A percentile compares a stretch with the other conserved stretches of the same genome.
phyloP scores from a whole-genome alignment of 2,113 vertebrate species.

The Delphinapterus leucas region DNA sequence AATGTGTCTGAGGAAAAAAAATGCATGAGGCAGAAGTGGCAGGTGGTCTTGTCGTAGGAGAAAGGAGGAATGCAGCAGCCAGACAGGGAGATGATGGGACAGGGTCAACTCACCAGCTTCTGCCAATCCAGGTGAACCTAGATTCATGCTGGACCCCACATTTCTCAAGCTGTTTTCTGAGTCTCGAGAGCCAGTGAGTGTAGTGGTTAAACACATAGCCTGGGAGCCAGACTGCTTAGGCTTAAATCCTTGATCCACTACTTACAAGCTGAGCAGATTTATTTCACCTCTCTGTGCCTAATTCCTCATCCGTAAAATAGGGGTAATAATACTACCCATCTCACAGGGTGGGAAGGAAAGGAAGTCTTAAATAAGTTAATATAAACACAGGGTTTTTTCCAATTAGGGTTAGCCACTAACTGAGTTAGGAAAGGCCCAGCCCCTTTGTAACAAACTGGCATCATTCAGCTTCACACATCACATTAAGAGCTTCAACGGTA shows the following conservation, averaged over 20 bases:
- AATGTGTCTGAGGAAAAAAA: not conserved
- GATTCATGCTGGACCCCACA: not conserved
- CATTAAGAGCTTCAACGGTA: not conserved
- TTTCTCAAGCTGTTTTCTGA: not conserved
- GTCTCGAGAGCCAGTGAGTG: not conserved
- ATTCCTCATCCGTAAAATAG: not conserved
- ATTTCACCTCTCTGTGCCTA: not conserved
- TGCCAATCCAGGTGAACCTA: not conserved
- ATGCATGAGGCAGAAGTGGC: not conserved
- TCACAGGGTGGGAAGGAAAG: not conserved
- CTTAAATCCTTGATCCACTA: not conserved
- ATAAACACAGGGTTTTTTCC: not conserved
- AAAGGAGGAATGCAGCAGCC: not conserved
- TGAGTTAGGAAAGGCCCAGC: not conserved
- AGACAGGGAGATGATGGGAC: not conserved
- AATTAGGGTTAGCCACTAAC: not conserved
- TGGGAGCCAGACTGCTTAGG: too few species aligned
- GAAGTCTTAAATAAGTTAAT: not conserved
- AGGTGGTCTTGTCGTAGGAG: not conserved
- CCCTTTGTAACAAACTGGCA: not conserved
- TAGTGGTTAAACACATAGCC: accelerated
- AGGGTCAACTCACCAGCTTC: not conserved
- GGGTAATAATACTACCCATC: not conserved
- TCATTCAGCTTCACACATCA: not conserved
- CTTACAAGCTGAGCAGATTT: not conserved